These are phyloP conservation scores for Bubalus kerabau DNA, from an alignment of 2,113 vertebrate genomes.

Conservation along the genomic window DNA sequence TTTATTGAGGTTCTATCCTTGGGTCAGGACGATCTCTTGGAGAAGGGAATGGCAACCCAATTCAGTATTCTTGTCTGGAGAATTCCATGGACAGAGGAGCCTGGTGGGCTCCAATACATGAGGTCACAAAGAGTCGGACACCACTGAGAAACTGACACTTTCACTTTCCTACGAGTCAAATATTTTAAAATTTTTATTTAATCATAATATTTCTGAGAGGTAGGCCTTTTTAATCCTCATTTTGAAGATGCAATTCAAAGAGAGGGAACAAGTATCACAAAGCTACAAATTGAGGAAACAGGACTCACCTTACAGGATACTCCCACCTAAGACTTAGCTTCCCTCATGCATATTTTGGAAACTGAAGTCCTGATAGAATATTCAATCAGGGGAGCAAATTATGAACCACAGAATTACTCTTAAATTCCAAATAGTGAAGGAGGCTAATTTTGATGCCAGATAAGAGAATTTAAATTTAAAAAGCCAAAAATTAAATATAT, in stretches of 20 bases:
- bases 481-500: neutral
- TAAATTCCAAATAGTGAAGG: neutral
- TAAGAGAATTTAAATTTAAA: neutral
- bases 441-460: neutral
- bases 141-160: neutral
- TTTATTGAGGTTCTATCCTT: neutral
- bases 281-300: neutral
- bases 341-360: neutral
- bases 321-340: neutral
- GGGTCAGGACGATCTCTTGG: neutral
- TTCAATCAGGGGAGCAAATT: neutral
- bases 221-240: neutral
- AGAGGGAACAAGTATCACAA: neutral
- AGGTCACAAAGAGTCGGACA: neutral
- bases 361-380: neutral
- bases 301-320: neutral
- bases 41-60: neutral
- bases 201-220: neutral
- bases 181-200: neutral
- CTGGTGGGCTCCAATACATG: neutral
- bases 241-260: neutral
- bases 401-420: neutral
- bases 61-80: neutral
- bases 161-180: neutral
- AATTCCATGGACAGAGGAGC: neutral